These are phyloP conservation scores for Meda fulgida DNA, from an alignment of 2,797 vertebrate species.

Conservation along the genomic window DNA sequence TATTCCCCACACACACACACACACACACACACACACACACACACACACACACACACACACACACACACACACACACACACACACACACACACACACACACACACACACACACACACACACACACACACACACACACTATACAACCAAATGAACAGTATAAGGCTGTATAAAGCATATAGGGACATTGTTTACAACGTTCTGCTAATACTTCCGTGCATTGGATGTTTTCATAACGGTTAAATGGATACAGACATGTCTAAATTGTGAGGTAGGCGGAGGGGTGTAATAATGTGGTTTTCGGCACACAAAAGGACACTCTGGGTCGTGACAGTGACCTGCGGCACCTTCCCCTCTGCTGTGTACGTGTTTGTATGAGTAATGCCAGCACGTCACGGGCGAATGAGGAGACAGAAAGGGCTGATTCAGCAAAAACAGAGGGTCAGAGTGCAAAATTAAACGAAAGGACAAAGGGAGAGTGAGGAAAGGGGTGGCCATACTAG, in stretches of 20 bases:
- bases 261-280: not conserved
- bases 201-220: not conserved
- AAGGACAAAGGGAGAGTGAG: not conserved
- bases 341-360: slow-evolving; percentile 60
- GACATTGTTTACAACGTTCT: not conserved
- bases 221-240: not conserved
- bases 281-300: slow-evolving; percentile 45
- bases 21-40: not conserved
- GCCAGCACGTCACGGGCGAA: slow-evolving; percentile 68
- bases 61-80: too few species aligned
- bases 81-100: not conserved
- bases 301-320: slow-evolving; percentile 60
- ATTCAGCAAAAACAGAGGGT: slow-evolving; percentile 69
- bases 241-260: not conserved
- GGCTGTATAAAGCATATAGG: not conserved
- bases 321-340: slow-evolving; percentile 62
- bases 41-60: not conserved
- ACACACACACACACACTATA: too few species aligned
- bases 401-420: slow-evolving; percentile 66
- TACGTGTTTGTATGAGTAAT: slow-evolving; percentile 38
- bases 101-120: not conserved
- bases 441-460: slow-evolving; percentile 46
- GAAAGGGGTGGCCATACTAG: not conserved
- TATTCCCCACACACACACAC: too few species aligned
- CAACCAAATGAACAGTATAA: not conserved